Percentiles rank a stretch among this genome's conserved stretches.
phyloP scores from a whole-genome alignment of 2,113 vertebrate genomes.

The Isurus oxyrinchus region DNA sequence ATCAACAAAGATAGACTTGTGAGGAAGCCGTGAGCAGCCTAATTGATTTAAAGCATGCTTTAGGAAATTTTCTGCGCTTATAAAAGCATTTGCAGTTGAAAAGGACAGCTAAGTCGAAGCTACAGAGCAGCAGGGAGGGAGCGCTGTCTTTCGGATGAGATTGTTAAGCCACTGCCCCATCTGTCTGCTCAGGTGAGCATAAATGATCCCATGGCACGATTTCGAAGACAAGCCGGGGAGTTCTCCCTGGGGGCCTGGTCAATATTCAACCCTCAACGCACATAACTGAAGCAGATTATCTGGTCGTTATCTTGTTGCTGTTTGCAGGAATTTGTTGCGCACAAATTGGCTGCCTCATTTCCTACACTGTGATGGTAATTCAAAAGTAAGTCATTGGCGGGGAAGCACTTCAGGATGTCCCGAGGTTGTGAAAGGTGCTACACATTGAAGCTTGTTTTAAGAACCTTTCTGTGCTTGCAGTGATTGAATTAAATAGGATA shows the following conservation, averaged over 20 bases:
- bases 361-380: neutral
- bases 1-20: conserved; percentile 25
- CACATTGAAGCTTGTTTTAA: neutral
- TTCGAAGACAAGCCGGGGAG: neutral
- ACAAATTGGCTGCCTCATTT: neutral
- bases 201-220: neutral
- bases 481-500: neutral
- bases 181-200: too few relatives aligned
- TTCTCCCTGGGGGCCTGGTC: neutral
- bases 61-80: neutral
- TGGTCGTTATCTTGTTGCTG: neutral
- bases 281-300: neutral
- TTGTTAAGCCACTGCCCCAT: too few relatives aligned
- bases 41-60: neutral
- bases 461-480: neutral
- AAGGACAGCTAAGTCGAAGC: neutral
- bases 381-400: neutral
- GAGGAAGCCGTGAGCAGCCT: neutral
- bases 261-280: neutral
- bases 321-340: neutral
- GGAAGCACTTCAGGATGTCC: neutral
- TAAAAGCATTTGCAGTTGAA: neutral
- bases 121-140: neutral
- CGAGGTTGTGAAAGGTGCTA: neutral
- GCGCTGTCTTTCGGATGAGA: neutral